Base-by-base conservation (phyloP, 2,797 vertebrate genomes). In the Emydoidea blandingii region DNA sequence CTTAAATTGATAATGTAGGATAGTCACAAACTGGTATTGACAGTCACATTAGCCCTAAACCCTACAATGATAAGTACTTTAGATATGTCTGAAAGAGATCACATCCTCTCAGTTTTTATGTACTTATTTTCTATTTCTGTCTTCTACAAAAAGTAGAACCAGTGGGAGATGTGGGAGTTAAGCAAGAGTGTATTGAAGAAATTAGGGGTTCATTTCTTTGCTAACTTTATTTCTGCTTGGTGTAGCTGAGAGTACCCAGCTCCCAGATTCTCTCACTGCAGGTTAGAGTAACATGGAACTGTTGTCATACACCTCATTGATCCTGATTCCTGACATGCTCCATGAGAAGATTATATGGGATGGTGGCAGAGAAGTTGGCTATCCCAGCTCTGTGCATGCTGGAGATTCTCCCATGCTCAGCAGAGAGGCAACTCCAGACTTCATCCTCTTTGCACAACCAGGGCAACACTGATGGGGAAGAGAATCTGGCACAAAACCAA, bases 1-100 rank as follows among this genome's bases (percentile, higher is more conserved):
- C 89, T 94, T 91, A 92, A 94, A 68, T 78, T 10, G 9, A 37
- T 15, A 3, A 7, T 78, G 84, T 59, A 54, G 89, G 29, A 44
- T 59, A 89, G 50, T 59, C 52, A 74, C 93, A 86, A 93, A 76
- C 6, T 81, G 85, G 44, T 90, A 86, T 0, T 1, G 81, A 81
- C 29, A 83, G 34, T n/a, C 78, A 81, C 0, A 3, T 68, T 12
- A 79, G 52, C 6, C 49, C 87, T 83, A 80, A 62, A 91, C 5
- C 4, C 12, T 89, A 85, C 79, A 53, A 3, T 50, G 8, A 47
- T 76, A 47, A 76, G 25, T 27, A 44, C 41, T 37, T 76, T 76
- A 47, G 21, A 85, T 16, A 3, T 2, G 0, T 52, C n/a, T 65
- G 34, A n/a, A 34, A 65, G 16, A 65, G 62, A n/a, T 65, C 9